These are phyloP conservation scores for Zaprionus nigranus DNA, from an alignment of 1,140 invertebrate genomes.

Conservation along the genomic window DNA sequence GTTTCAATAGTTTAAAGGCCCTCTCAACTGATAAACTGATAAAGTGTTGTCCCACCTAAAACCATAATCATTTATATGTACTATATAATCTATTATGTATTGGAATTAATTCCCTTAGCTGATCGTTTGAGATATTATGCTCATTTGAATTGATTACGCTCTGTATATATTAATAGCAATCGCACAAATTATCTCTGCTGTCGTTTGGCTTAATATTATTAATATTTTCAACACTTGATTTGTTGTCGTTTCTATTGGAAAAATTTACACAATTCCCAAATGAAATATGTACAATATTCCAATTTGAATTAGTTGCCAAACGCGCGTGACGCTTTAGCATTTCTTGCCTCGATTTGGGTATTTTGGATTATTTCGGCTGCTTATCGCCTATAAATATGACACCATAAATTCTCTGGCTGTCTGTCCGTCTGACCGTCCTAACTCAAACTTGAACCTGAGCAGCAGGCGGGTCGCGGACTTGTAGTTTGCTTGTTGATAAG, in stretches of 20 bases:
- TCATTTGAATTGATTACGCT: conserved; percentile 23
- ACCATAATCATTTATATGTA: neutral
- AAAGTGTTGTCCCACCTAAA: neutral
- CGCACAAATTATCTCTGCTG: conserved; percentile 51
- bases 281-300: conserved; percentile 73
- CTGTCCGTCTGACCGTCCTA: conserved; percentile 24
- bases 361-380: conserved; percentile 29
- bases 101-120: conserved; percentile 1
- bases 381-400: conserved; percentile 62
- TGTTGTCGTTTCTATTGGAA: conserved; percentile 57
- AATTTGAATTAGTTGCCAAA: conserved; percentile 64
- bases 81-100: neutral
- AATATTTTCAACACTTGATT: conserved; percentile 74
- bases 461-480: conserved; percentile 27
- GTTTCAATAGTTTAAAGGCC: neutral
- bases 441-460: conserved; percentile 69
- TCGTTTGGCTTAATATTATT: conserved; percentile 54
- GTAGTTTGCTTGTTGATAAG: conserved; percentile 60
- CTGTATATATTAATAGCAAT: conserved; percentile 24
- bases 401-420: conserved; percentile 66
- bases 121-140: conserved; percentile 6
- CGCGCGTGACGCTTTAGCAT: conserved; percentile 5
- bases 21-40: neutral
- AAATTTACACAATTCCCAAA: conserved; percentile 70
- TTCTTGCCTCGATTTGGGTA: conserved; percentile 8